Conservation (phyloP, 1,140 invertebrate species). For the Drosophila biarmipes region DNA sequence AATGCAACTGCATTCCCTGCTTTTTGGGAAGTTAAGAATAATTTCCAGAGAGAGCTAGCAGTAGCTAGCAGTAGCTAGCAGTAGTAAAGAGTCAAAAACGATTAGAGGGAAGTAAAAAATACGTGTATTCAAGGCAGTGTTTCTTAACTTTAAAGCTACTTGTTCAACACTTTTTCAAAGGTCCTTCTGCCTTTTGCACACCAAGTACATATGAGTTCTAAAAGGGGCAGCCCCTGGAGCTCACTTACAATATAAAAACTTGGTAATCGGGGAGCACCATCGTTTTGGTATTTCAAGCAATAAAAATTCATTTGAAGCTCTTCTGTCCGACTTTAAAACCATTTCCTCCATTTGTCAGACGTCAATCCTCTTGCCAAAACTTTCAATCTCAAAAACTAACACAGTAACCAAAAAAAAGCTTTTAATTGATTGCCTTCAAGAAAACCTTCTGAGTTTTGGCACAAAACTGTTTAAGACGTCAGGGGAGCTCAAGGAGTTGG, state of each 20-base stretch:
- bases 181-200: not conserved
- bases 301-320: not conserved
- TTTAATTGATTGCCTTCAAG: conserved; percentile 63
- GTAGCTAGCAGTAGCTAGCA: too few species aligned
- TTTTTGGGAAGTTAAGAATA: conserved; percentile 4
- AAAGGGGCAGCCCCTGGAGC: too few species aligned
- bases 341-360: conserved; percentile 35
- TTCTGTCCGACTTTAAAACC: not conserved
- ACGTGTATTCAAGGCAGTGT: not conserved
- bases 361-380: conserved; percentile 31
- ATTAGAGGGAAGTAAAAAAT: not conserved
- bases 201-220: too few species aligned
- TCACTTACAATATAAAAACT: too few species aligned
- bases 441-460: conserved; percentile 7
- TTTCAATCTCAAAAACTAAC: conserved; percentile 23
- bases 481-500: conserved; percentile 44
- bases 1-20: conserved; percentile 21
- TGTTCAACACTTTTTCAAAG: conserved; percentile 1
- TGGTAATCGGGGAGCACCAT: too few species aligned
- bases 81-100: not conserved
- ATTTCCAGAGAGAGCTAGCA: not conserved
- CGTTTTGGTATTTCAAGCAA: too few species aligned
- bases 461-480: conserved; percentile 52
- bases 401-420: conserved; percentile 38
- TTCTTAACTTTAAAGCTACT: not conserved